A percentile compares a stretch with the other conserved stretches of the same genome.
Conservation (phyloP, 2,797 vertebrate genomes). For the Arctocebus calabarensis region DNA sequence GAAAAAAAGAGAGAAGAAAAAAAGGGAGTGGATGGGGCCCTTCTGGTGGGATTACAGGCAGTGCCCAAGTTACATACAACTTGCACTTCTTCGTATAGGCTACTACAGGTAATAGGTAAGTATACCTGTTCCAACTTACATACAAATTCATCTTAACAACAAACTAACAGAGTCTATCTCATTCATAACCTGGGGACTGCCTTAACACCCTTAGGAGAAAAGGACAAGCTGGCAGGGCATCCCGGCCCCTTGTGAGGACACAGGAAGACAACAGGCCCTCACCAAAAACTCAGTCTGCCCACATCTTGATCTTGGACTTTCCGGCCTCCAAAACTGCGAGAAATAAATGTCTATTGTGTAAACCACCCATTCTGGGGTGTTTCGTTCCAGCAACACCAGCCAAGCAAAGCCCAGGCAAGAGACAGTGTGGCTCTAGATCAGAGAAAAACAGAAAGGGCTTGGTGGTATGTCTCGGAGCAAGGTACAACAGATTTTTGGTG, state of each 20-base stretch:
- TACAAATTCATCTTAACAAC: no score
- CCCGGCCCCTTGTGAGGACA: background rate
- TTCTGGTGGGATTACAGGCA: background rate
- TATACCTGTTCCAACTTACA: no score
- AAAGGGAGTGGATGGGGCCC: background rate
- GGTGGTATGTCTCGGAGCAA: background rate
- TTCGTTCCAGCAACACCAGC: background rate
- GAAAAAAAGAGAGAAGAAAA: background rate
- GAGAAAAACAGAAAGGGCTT: background rate
- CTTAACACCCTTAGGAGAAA: background rate
- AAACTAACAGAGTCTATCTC: no score
- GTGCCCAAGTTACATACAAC: no score
- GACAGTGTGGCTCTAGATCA: background rate
- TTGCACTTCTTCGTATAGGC: no score
- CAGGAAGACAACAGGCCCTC: background rate
- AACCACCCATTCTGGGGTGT: background rate
- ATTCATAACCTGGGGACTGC: no score
- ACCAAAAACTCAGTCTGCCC: background rate
- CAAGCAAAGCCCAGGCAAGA: background rate
- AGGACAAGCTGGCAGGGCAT: background rate
- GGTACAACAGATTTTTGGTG: background rate
- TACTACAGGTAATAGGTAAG: no score
- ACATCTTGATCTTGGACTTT: background rate
- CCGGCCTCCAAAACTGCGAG: background rate
- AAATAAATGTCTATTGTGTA: background rate